phyloP scores from a whole-genome alignment of 2,888 invertebrate genomes.

The Caenorhabditis zanzibari region DNA sequence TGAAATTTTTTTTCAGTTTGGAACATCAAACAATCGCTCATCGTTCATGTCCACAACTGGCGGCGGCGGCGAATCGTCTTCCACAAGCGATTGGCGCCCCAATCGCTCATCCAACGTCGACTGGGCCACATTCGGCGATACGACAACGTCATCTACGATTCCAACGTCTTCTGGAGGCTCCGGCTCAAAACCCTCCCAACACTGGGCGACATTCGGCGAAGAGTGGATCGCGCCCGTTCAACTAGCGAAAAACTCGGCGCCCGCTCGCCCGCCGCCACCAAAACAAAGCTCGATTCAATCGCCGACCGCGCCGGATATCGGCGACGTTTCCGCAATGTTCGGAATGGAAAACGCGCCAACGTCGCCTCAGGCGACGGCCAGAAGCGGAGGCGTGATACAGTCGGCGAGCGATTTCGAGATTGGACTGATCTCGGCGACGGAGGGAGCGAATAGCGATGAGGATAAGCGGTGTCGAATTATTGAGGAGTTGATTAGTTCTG shows the following conservation, averaged over 20 bases:
- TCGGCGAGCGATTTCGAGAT: constrained; percentile 51
- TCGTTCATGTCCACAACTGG: constrained; percentile 38
- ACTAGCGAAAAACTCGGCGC: constrained; percentile 58
- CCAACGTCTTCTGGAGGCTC: constrained; percentile 1
- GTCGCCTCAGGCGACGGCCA: neutral
- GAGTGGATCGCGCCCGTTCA: constrained; percentile 66
- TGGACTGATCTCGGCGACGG: constrained; percentile 48
- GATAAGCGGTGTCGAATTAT: constrained; percentile 58
- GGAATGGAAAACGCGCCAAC: constrained; percentile 24
- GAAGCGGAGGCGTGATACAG: constrained; percentile 7
- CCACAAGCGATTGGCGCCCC: constrained; percentile 56
- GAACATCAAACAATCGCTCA: constrained; percentile 26
- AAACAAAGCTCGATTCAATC: constrained; percentile 62
- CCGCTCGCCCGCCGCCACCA: constrained; percentile 73
- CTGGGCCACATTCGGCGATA: constrained; percentile 48
- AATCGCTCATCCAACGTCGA: constrained; percentile 11
- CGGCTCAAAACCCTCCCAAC: constrained; percentile 22
- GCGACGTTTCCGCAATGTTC: constrained; percentile 64
- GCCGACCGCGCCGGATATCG: constrained; percentile 38
- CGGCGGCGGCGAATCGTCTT: neutral
- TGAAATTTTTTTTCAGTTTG: constrained; percentile 59
- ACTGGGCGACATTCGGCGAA: constrained; percentile 73
- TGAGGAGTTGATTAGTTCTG: constrained; percentile 70
- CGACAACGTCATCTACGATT: neutral
- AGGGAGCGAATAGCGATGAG: constrained; percentile 50